Percentiles rank a stretch among this genome's conserved stretches.
Evolutionary conservation across 2,113 vertebrate genomes (phyloP).

Genomic region (Cervus canadensis): DNA sequence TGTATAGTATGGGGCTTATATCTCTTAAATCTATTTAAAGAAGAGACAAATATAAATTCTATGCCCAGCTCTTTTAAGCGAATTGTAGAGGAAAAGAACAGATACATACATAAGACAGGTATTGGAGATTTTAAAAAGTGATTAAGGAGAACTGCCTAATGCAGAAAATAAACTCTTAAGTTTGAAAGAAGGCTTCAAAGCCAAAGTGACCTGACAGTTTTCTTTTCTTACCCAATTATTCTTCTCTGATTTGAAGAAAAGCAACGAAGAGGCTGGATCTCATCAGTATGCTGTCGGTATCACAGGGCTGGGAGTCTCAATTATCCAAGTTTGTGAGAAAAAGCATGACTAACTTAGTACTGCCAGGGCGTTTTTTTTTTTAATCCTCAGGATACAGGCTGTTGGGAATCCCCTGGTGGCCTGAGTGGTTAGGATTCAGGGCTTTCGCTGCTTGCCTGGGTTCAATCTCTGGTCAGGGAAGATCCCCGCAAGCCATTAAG

Average conservation of each 20-base stretch:
- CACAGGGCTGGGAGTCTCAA: background rate
- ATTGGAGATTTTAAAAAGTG: background rate
- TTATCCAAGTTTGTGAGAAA: background rate
- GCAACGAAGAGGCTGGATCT: background rate
- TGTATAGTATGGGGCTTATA: background rate
- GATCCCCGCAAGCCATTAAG: background rate
- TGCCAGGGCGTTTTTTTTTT: background rate
- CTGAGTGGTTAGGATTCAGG: background rate
- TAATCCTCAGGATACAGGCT: background rate
- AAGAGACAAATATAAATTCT: background rate
- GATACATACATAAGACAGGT: background rate
- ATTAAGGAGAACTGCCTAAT: background rate
- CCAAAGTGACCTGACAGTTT: background rate
- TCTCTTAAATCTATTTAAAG: background rate
- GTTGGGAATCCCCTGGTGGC: background rate
- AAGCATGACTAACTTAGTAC: background rate
- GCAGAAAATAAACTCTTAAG: background rate
- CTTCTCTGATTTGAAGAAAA: background rate
- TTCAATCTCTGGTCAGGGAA: background rate
- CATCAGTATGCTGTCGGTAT: background rate
- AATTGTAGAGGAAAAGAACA: background rate
- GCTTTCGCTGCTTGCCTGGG: background rate
- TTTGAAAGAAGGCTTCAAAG: background rate
- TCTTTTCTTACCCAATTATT: background rate
- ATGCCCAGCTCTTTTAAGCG: background rate